Evolutionary conservation across 35 echinoderm and acorn worm species (phyloP), one percentile per base, ranked within the genome.

Genomic region (Lytechinus variegatus): DNA sequence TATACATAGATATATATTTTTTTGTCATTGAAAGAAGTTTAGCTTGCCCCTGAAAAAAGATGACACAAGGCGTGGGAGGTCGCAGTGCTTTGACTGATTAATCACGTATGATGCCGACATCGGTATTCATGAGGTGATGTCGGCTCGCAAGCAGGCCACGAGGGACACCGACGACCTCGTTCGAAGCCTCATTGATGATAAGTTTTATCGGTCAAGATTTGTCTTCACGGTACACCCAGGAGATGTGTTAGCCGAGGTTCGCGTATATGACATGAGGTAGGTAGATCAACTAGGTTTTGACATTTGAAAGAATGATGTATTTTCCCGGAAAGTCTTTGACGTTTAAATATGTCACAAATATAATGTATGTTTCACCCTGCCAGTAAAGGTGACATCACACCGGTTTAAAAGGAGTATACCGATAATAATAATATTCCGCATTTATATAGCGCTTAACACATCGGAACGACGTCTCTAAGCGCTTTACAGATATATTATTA

Each of bases 201-300:
- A n/a, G 66, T 79, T 79, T 79, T 79, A 79, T 79, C 66, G 66
- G 66, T 79, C 66, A 79, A 79, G 66, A 24, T 79, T 79, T 79
- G 66, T 79, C 24, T 79, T 79, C 66, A 5, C 66, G 66, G n/a
- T 16, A 79, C 66, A 79, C 19, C 7, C 16, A 19, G 66, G 66
- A 79, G 66, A 79, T 24, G 66, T 79, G 66, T 79, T 79, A 24
- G n/a, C 12, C 19, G 66, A 79, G 66, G 19, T 6, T n/a, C 14
- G n/a, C 19, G 33, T 44, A 44, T n/a, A 79, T n/a, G 66, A 16
- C 66, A 79, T n/a, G 19, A 79, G 66, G 21, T 79, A 79, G 19
- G n/a, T 19, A 24, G 12, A 24, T 79, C 66, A 79, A 6, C 8
- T 4, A 1, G 66, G 66, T 24, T 79, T 7, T 79, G 66, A n/a